These are phyloP conservation scores for Otolemur garnettii DNA, from an alignment of 2,113 vertebrate species.

Conservation along the genomic window DNA sequence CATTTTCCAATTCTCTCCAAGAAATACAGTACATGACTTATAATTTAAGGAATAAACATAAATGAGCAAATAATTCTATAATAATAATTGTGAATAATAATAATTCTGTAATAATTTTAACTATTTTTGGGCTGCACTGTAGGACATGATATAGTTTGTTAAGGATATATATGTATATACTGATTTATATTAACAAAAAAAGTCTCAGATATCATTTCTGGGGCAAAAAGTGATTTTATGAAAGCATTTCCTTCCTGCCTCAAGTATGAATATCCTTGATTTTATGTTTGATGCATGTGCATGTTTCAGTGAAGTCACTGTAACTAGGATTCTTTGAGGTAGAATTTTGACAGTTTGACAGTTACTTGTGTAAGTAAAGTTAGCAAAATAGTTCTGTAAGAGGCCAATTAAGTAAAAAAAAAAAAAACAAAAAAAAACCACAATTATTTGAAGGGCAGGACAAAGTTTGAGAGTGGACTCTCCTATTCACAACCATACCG, in stretches of 20 bases:
- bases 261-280: background rate
- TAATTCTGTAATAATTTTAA: background rate
- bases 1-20: background rate
- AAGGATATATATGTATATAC: background rate
- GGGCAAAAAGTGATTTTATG: background rate
- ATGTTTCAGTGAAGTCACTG: conserved; percentile 4
- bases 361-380: background rate
- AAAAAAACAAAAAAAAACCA: background rate
- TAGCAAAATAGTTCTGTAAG: background rate
- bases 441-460: background rate
- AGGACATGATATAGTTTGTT: background rate
- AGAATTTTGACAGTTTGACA: background rate
- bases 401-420: background rate
- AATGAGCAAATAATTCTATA: background rate
- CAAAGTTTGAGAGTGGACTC: background rate
- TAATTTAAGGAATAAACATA: background rate
- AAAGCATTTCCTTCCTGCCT: background rate
- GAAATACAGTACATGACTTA: background rate
- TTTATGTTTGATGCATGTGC: background rate
- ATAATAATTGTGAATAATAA: too few relatives aligned
- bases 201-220: background rate
- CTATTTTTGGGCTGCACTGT: background rate
- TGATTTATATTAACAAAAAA: background rate
- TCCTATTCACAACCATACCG: background rate
- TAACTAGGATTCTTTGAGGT: background rate